Conservation (phyloP, 2,797 vertebrate species). For the Poeciliopsis paucimaculata region DNA sequence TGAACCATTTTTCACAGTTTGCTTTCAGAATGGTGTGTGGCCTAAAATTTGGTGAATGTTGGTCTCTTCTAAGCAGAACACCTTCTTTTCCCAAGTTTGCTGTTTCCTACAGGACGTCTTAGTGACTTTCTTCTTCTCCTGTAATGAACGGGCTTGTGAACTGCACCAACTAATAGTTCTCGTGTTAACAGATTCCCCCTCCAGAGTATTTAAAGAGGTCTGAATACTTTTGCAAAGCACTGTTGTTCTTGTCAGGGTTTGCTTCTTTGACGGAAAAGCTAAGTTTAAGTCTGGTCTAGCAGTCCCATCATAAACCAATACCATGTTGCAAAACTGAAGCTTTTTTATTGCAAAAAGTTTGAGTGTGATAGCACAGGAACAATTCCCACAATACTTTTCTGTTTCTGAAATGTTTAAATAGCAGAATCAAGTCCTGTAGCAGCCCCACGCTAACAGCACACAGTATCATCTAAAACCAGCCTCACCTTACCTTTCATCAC, state of each 20-base stretch:
- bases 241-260: not conserved
- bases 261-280: not conserved
- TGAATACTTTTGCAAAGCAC: not conserved
- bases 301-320: not conserved
- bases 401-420: constrained; percentile 6
- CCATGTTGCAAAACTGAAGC: not conserved
- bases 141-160: not conserved
- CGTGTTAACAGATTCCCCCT: not conserved
- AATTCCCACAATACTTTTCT: not conserved
- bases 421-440: not conserved
- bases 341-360: not conserved
- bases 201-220: not conserved
- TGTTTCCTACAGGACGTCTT: not conserved
- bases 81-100: not conserved
- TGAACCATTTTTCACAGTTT: not conserved
- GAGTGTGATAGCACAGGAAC: not conserved
- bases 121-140: not conserved
- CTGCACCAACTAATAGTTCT: not conserved
- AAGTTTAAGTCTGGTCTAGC: not conserved
- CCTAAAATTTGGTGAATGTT: not conserved
- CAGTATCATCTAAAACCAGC: constrained; percentile 10
- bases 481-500: constrained; percentile 1
- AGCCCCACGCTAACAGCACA: not conserved
- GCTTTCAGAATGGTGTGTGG: not conserved
- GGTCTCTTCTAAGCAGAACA: not conserved